phyloP scores from a whole-genome alignment of 2,797 vertebrate species.

The Euthynnus affinis region DNA sequence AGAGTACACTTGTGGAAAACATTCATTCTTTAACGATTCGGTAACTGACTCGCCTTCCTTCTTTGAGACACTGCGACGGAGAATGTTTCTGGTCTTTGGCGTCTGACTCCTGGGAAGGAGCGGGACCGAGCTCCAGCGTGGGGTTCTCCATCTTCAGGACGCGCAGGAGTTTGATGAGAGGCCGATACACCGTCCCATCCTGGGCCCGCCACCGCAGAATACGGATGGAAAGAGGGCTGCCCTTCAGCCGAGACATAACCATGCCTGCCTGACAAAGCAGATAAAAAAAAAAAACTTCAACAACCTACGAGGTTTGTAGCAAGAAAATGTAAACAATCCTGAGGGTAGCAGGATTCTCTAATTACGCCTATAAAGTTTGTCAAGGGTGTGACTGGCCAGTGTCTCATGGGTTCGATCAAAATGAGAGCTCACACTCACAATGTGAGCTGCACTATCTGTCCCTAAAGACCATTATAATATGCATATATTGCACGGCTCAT shows the following conservation, averaged over 20 bases:
- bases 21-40: neutral
- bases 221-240: constrained; percentile 79
- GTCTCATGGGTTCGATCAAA: neutral
- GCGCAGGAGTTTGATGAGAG: constrained; percentile 84
- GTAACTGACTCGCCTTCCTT: constrained; percentile 80
- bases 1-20: accelerated
- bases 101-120: constrained; percentile 30
- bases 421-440: neutral
- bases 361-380: neutral
- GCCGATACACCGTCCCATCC: constrained; percentile 80
- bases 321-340: neutral
- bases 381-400: constrained; percentile 19
- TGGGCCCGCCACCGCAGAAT: constrained; percentile 83
- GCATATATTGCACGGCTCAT: neutral
- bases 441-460: neutral
- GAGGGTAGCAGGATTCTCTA: neutral
- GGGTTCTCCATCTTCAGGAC: constrained; percentile 85
- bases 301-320: too few species aligned
- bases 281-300: too few species aligned
- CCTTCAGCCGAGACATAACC: constrained; percentile 83
- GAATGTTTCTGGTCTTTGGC: constrained; percentile 29
- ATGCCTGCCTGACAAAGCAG: constrained; percentile 78
- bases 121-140: constrained; percentile 73
- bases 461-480: neutral
- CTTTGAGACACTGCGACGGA: constrained; percentile 78